Evolutionary conservation across 2,113 vertebrate species (phyloP).

Genomic region (Atlantisia rogersi): DNA sequence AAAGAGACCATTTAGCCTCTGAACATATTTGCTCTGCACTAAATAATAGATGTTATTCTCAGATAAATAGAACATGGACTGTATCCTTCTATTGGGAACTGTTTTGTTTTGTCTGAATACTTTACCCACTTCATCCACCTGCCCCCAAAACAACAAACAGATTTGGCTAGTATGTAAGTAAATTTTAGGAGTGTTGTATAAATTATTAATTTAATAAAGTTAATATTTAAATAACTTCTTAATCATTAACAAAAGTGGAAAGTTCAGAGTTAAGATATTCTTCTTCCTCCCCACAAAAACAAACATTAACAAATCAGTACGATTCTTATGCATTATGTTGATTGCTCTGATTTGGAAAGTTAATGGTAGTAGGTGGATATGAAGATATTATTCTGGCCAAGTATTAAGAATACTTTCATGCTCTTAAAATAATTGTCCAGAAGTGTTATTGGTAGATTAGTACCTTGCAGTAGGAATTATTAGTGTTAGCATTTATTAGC

Average conservation of each 20-base stretch:
- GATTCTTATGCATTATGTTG: not conserved
- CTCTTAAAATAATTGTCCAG: not conserved
- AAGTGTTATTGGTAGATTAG: not conserved
- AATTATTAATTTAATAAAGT: slow-evolving; percentile 53
- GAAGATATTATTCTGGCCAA: not conserved
- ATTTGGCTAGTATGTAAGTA: slow-evolving; percentile 6
- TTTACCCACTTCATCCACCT: not conserved
- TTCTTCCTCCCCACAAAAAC: slow-evolving; percentile 10
- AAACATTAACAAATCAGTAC: slow-evolving; percentile 35
- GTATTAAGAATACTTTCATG: not conserved
- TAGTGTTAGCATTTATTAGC: not conserved
- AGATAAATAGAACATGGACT: slow-evolving; percentile 6
- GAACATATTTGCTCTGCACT: slow-evolving; percentile 32
- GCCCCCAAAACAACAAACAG: not conserved
- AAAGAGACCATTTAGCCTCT: slow-evolving; percentile 39
- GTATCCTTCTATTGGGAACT: not conserved
- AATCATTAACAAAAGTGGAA: slow-evolving; percentile 52
- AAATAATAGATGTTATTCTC: slow-evolving; percentile 51
- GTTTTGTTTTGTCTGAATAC: slow-evolving; percentile 16
- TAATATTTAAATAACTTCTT: slow-evolving; percentile 43
- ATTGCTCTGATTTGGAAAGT: not conserved
- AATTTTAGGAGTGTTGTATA: slow-evolving; percentile 37
- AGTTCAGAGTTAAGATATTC: slow-evolving; percentile 47
- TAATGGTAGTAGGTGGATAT: not conserved
- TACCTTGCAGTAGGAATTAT: not conserved